phyloP scores from a whole-genome alignment of 1,140 invertebrate species.

The Pararge aegeria region DNA sequence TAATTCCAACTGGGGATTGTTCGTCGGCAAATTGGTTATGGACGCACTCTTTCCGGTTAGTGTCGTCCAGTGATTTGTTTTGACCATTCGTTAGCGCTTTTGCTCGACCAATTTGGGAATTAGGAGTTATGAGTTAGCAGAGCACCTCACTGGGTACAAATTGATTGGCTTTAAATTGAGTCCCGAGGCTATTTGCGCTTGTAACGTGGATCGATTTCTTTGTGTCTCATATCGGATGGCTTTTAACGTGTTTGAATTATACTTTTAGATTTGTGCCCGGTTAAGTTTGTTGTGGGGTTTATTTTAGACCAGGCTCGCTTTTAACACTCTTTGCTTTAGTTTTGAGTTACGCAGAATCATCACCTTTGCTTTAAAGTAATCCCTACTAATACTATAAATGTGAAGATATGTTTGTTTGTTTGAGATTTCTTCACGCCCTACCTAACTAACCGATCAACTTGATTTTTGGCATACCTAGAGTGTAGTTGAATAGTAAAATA shows the following conservation, averaged over 20 bases:
- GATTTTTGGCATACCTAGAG: no score
- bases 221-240: not conserved
- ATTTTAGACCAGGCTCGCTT: no score
- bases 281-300: no score
- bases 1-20: slow-evolving; percentile 9
- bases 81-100: slow-evolving; percentile 57
- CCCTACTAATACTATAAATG: no score
- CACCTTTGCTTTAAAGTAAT: no score
- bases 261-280: no score
- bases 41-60: slow-evolving; percentile 44
- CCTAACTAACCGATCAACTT: no score
- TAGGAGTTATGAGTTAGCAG: slow-evolving; percentile 13
- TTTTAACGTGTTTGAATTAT: not conserved
- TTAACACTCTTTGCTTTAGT: no score
- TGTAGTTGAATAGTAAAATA: no score
- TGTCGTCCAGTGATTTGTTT: slow-evolving; percentile 57
- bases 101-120: slow-evolving; percentile 26
- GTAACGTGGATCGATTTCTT: not conserved
- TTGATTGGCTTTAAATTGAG: not conserved
- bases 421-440: no score
- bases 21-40: slow-evolving; percentile 33
- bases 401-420: no score
- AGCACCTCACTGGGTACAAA: not conserved
- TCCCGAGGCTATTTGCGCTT: not conserved
- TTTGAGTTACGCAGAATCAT: no score